Evolutionary conservation across 2,113 vertebrate genomes (phyloP), one percentile per base, ranked within the genome.

Genomic region (Cygnus buccinator): DNA sequence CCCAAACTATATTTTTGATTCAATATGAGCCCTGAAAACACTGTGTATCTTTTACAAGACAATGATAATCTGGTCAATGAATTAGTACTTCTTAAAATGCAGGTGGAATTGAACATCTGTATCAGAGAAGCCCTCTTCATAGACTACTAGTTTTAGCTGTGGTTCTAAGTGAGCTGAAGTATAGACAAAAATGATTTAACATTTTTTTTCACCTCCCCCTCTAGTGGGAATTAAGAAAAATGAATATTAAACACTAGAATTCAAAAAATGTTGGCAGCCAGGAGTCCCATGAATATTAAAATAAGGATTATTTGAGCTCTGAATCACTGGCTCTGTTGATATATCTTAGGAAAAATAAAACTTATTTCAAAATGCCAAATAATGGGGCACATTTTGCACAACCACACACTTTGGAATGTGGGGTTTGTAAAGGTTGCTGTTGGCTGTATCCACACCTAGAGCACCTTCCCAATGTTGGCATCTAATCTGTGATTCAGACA

Each of bases 121-220:
- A 61, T 31, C 39, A 78, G 55, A 84, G 6, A 78, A 55, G 13
- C 3, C 6, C 14, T 83, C 19, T 66, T 29, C 31, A 29, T 6
- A 41, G 55, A 41, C 7, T 52, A 52, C 8, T 26, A 57, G 8
- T 3, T 78, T 80, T 90, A 39, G 29, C 83, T 92, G 62, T 77
- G 1, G 62, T 62, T 93, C n/a, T 70, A 10, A 62, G 55, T 88
- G 15, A 67, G 35, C 6, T 79, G 29, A 88, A 58, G 4, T 86
- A 68, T 25, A 84, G 70, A 29, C 5, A 74, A 87, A 88, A 90
- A 73, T 37, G 2, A 70, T 39, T 26, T 61, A 61, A 70, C 2
- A 13, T 10, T 0, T 1, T 10, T 10, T 66, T 91, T 90, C n/a
- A 4, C 37, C 72, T 68, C 28, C 31, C 5, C 3, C 11, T 70